A percentile compares a stretch with the other conserved stretches of the same genome.
These are phyloP conservation scores for Myiozetetes cayanensis DNA, from an alignment of 2,113 vertebrate species.

Conservation along the genomic window DNA sequence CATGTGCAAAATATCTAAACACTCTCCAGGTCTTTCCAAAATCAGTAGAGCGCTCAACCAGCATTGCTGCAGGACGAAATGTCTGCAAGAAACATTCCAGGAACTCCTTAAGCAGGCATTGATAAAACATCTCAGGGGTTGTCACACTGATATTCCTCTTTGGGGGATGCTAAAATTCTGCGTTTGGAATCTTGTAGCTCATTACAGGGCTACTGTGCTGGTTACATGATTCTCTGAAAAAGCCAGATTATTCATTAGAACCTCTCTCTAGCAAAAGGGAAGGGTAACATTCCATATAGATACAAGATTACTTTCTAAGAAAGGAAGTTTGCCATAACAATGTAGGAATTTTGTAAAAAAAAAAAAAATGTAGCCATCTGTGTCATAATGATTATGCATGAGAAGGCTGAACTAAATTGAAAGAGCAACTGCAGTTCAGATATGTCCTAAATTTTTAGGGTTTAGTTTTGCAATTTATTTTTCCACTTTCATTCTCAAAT, in stretches of 20 bases:
- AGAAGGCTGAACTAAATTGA: background rate
- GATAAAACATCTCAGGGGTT: background rate
- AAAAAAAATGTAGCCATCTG: background rate
- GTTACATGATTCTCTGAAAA: background rate
- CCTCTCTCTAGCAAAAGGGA: background rate
- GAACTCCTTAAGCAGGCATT: background rate
- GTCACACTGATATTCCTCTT: background rate
- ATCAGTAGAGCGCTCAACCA: conserved; percentile 85
- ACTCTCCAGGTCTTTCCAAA: conserved; percentile 85
- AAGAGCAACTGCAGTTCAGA: background rate
- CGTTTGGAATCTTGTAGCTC: background rate
- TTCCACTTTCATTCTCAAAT: background rate
- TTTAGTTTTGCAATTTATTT: background rate
- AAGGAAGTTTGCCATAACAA: background rate
- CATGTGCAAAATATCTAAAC: conserved; percentile 85
- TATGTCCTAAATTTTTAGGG: background rate
- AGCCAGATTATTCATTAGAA: background rate
- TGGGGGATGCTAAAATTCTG: background rate
- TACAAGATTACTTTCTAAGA: background rate
- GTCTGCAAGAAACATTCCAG: conserved; percentile 73
- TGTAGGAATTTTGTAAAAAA: background rate
- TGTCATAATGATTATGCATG: background rate
- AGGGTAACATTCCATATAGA: background rate
- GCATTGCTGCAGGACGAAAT: conserved; percentile 88
- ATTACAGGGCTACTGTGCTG: background rate